A percentile compares a stretch with the other conserved stretches of the same genome.
phyloP scores from a whole-genome alignment of 1,140 invertebrate genomes.

The Drosophila setifemur region DNA sequence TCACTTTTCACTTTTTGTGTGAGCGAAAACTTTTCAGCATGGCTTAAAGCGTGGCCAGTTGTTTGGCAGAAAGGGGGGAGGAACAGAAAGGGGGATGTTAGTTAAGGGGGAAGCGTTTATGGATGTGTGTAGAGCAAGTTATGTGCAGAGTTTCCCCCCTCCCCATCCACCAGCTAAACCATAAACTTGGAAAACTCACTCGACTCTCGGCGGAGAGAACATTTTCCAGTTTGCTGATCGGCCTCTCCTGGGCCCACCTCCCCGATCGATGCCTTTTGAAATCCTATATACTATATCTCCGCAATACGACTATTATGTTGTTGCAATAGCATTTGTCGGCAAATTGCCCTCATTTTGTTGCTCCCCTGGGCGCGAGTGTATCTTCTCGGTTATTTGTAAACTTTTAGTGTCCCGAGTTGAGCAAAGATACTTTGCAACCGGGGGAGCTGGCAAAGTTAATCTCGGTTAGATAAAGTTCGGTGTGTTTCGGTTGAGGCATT shows the following conservation, averaged over 20 bases:
- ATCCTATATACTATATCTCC: constrained; percentile 13
- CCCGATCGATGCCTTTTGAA: constrained; percentile 23
- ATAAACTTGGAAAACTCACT: constrained; percentile 73
- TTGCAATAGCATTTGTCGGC: constrained; percentile 24
- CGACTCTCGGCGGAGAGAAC: constrained; percentile 38
- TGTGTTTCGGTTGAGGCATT: constrained; percentile 34
- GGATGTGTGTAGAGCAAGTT: constrained; percentile 35
- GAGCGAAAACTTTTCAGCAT: constrained; percentile 61
- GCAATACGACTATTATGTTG: too few relatives aligned
- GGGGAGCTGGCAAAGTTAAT: constrained; percentile 30
- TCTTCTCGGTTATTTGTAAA: constrained; percentile 40
- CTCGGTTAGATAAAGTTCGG: constrained; percentile 34
- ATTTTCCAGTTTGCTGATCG: constrained; percentile 46
- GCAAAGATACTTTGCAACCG: constrained; percentile 2
- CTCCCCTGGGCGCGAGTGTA: constrained; percentile 37
- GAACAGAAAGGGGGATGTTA: neutral
- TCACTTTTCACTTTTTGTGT: constrained; percentile 44
- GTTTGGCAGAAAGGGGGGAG: constrained; percentile 8
- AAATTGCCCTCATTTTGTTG: constrained; percentile 53
- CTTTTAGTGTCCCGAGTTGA: constrained; percentile 16
- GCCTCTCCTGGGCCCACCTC: constrained; percentile 15
- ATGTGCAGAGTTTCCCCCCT: constrained; percentile 5
- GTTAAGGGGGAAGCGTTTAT: constrained; percentile 42
- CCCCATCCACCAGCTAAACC: constrained; percentile 50
- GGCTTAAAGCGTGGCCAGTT: constrained; percentile 63